Percentiles rank a stretch among this genome's conserved stretches.
Evolutionary conservation across 2,113 vertebrate genomes (phyloP).

Genomic region (Spermophilus dauricus): DNA sequence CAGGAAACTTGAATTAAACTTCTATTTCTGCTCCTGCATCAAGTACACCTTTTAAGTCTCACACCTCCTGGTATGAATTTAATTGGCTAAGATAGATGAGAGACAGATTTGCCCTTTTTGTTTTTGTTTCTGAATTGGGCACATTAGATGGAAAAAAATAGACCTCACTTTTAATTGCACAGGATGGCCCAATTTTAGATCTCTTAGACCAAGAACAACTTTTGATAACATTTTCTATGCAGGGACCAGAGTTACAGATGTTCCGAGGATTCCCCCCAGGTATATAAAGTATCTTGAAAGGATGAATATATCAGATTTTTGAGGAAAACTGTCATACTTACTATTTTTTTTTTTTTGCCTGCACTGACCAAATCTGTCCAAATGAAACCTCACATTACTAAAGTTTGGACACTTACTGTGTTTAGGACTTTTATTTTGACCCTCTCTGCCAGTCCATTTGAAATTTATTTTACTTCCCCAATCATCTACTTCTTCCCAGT

Average conservation of each 20-base stretch:
- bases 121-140: conserved; percentile 3
- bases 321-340: neutral
- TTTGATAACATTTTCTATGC: conserved; percentile 32
- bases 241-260: neutral
- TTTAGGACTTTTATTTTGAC: conserved; percentile 66
- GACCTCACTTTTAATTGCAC: neutral
- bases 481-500: conserved; percentile 70
- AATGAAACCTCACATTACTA: conserved; percentile 34
- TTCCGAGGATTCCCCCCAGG: neutral
- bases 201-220: neutral
- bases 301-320: neutral
- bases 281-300: conserved; percentile 19
- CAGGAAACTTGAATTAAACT: neutral
- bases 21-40: neutral
- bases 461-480: conserved; percentile 83
- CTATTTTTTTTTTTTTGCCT: conserved; percentile 4
- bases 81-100: neutral
- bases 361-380: conserved; percentile 46
- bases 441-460: conserved; percentile 70
- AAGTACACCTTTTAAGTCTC: neutral
- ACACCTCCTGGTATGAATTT: neutral
- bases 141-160: neutral
- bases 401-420: conserved; percentile 13
- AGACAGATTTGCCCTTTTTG: neutral
- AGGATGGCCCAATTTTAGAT: conserved; percentile 14